Evolutionary conservation across 2,797 vertebrate genomes (phyloP).

Genomic region (Sciaenops ocellatus): DNA sequence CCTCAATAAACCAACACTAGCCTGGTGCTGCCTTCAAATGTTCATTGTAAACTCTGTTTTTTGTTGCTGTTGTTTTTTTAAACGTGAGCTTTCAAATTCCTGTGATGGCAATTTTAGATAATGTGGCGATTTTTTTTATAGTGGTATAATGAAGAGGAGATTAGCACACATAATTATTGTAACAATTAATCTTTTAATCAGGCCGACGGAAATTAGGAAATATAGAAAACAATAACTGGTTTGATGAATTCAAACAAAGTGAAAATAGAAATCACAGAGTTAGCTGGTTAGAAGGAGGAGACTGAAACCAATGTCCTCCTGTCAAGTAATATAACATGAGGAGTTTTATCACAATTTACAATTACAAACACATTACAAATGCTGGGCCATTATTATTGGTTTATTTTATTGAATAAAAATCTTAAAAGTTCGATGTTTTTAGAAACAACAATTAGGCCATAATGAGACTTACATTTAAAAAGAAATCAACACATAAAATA

Average conservation of each 20-base stretch:
- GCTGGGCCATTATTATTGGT: not conserved
- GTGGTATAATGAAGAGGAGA: not conserved
- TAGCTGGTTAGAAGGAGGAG: not conserved
- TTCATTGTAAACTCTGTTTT: not conserved
- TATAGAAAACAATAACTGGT: not conserved
- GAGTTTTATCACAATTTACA: not conserved
- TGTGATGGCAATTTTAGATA: not conserved
- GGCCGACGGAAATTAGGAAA: not conserved
- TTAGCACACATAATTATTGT: too few relatives aligned
- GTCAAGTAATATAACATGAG: not conserved
- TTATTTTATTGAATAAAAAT: too few relatives aligned
- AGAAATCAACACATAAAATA: not conserved
- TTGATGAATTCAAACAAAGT: not conserved
- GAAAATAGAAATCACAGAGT: not conserved
- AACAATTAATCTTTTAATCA: not conserved
- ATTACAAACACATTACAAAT: not conserved
- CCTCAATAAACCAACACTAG: not conserved
- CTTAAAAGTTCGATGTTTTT: too few relatives aligned
- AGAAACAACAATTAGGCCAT: not conserved
- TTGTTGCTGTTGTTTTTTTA: not conserved
- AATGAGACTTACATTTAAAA: not conserved
- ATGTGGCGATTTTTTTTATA: too few relatives aligned
- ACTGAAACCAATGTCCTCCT: too few relatives aligned
- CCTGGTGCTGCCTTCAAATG: conserved; percentile 36
- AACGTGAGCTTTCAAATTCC: not conserved